Percentiles rank a stretch among this genome's conserved stretches.
Evolutionary conservation across 2,888 invertebrate genomes (phyloP).

Genomic region (Julus scanicus): DNA sequence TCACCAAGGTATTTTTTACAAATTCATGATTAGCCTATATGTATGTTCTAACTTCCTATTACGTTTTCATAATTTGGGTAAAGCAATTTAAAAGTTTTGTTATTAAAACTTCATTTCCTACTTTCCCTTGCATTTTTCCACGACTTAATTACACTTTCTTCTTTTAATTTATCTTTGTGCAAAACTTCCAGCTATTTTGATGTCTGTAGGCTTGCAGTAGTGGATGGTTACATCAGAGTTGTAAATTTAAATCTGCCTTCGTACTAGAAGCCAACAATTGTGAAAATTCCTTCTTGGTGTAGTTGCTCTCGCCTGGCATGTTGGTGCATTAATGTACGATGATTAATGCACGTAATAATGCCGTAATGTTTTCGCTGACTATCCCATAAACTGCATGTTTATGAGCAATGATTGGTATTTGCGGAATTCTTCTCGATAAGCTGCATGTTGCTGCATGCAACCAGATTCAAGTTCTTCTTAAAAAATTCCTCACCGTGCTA

Average conservation of each 20-base stretch:
- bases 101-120: background rate
- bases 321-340: conserved; percentile 7
- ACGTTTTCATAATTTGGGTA: background rate
- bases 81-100: background rate
- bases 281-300: conserved; percentile 1
- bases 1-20: background rate
- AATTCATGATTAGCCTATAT: background rate
- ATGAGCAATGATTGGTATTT: background rate
- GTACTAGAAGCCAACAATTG: background rate
- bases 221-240: background rate
- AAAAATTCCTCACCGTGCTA: no score
- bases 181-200: conserved; percentile 16
- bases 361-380: background rate
- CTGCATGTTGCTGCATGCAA: background rate
- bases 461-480: background rate
- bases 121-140: background rate
- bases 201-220: background rate
- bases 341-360: background rate
- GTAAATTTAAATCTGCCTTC: background rate
- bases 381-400: background rate
- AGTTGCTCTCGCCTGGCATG: background rate
- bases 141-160: background rate
- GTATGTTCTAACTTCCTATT: background rate
- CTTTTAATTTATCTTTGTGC: background rate
- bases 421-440: background rate